Evolutionary conservation across 1,140 invertebrate species (phyloP).

Genomic region (Drosophila takahashii): DNA sequence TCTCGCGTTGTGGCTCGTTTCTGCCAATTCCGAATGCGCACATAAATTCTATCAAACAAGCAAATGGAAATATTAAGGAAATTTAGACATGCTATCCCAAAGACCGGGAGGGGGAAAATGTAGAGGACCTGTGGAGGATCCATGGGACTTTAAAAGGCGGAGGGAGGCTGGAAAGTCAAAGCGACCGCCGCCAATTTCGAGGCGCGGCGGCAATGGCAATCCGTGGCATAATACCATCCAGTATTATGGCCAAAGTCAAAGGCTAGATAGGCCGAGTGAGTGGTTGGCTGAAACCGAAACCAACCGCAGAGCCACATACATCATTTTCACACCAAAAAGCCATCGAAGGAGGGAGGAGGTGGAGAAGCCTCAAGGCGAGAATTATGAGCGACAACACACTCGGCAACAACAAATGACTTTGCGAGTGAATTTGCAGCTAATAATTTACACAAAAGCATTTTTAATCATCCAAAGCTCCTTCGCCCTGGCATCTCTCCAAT

Average conservation of each 20-base stretch:
- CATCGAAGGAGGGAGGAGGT: constrained; percentile 58
- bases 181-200: constrained; percentile 64
- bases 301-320: constrained; percentile 79
- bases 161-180: constrained; percentile 52
- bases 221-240: constrained; percentile 2
- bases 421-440: constrained; percentile 77
- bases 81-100: constrained; percentile 61
- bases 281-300: constrained; percentile 45
- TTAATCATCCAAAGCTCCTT: constrained; percentile 68
- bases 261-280: constrained; percentile 23
- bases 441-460: constrained; percentile 83
- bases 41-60: constrained; percentile 76
- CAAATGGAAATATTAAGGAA: constrained; percentile 79
- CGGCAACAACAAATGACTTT: constrained; percentile 75
- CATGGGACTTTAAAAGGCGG: background rate
- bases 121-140: constrained; percentile 6
- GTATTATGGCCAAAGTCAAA: constrained; percentile 19
- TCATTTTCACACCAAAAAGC: constrained; percentile 81
- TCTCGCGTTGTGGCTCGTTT: constrained; percentile 37
- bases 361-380: constrained; percentile 78
- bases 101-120: background rate
- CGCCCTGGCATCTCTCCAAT: constrained; percentile 45
- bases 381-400: constrained; percentile 72
- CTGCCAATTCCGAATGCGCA: constrained; percentile 40
- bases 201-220: constrained; percentile 41